Percentiles rank a stretch among this genome's conserved stretches.
Conservation (phyloP, 2,888 invertebrate species). For the Thumatha senex region DNA sequence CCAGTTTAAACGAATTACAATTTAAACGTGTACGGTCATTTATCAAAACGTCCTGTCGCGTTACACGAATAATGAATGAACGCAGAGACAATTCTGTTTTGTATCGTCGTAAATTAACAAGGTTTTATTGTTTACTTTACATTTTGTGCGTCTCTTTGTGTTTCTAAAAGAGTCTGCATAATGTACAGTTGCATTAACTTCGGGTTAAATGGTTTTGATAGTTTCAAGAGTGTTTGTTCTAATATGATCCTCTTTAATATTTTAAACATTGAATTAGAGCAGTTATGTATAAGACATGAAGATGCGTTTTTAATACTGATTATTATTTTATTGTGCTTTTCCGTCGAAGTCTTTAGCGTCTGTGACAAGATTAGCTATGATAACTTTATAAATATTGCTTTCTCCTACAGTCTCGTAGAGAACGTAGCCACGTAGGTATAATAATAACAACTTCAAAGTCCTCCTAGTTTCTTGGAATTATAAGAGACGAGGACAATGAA, state of each 20-base stretch:
- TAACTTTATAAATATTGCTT: too few species aligned
- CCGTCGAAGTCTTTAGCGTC: too few species aligned
- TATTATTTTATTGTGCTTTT: too few species aligned
- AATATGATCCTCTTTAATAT: neutral
- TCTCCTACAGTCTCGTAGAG: too few species aligned
- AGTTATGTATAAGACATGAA: too few species aligned
- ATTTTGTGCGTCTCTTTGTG: conserved; percentile 20
- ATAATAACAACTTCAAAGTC: too few species aligned
- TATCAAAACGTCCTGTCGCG: conserved; percentile 50
- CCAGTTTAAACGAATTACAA: conserved; percentile 59
- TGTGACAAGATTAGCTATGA: too few species aligned
- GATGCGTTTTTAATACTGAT: too few species aligned
- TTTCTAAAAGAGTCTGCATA: neutral
- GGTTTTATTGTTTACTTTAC: conserved; percentile 46
- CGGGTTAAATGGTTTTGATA: neutral
- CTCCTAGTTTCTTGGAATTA: too few species aligned
- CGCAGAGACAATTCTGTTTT: conserved; percentile 44
- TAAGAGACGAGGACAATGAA: too few species aligned
- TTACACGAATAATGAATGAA: conserved; percentile 42
- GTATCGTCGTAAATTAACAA: conserved; percentile 53
- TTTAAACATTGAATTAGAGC: too few species aligned
- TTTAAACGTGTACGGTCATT: conserved; percentile 55
- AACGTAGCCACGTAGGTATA: too few species aligned
- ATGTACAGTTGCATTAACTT: neutral
- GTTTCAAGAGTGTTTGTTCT: neutral